These are phyloP conservation scores for Sympetrum striolatum DNA, from an alignment of 2,888 invertebrate genomes.

Conservation along the genomic window DNA sequence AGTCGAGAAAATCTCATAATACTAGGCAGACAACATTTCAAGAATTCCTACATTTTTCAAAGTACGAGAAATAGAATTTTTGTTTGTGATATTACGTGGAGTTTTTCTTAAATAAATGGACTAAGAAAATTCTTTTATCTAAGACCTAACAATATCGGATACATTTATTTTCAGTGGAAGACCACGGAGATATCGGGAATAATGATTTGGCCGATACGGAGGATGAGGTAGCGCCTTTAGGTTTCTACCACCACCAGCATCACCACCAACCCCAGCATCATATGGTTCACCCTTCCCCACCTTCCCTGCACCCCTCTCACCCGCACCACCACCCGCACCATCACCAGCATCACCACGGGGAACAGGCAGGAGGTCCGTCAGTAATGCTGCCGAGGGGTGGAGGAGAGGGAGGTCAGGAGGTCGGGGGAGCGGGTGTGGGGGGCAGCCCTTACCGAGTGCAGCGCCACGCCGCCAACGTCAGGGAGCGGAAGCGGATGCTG, in stretches of 20 bases:
- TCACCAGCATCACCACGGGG: slow-evolving; percentile 34
- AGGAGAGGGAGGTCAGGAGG: slow-evolving; percentile 55
- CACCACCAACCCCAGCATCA: slow-evolving; percentile 12
- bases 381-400: slow-evolving; percentile 52
- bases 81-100: too few relatives aligned
- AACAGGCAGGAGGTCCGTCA: neutral
- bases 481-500: slow-evolving; percentile 98
- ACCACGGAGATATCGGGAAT: slow-evolving; percentile 32
- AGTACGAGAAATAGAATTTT: too few relatives aligned
- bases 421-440: slow-evolving; percentile 49
- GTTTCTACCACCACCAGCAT: slow-evolving; percentile 34
- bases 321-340: slow-evolving; percentile 46
- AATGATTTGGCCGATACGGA: slow-evolving; percentile 23
- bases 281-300: neutral
- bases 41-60: too few relatives aligned
- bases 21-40: too few relatives aligned
- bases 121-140: too few relatives aligned
- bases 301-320: slow-evolving; percentile 2
- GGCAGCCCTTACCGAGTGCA: slow-evolving; percentile 87
- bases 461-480: slow-evolving; percentile 92
- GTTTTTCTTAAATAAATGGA: too few relatives aligned
- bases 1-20: too few relatives aligned
- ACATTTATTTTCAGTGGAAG: neutral
- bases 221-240: slow-evolving; percentile 17
- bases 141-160: neutral